Base-by-base conservation (phyloP, 2,113 vertebrate genomes). In the Sturnira hondurensis region DNA sequence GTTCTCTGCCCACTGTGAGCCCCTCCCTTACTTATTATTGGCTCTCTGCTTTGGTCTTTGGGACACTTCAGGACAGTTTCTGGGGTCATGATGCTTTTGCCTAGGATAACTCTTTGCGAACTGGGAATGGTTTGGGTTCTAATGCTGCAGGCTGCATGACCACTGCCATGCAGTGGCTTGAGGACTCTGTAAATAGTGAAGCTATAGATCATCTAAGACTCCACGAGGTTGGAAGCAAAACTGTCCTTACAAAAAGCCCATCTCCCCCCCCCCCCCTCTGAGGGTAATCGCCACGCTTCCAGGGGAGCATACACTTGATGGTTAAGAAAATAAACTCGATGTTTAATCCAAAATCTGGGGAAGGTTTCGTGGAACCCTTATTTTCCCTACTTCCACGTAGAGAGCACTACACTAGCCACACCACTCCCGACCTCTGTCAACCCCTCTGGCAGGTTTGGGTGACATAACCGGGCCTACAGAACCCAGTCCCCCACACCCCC, bases 201-300 rank as follows among this genome's bases (percentile, higher is more conserved):
- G 24, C 12, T 70, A 26, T 10, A 65, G 45, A 85, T 52, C 26
- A 65, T 17, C 68, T 26, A 94, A 90, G 16, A 83, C 22, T 28
- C 86, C 58, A 24, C 36, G 38, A 91, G 47, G 3, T 26, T 76
- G 78, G 26, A 20, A 63, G 10, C 28, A 86, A 83, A 24, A 41
- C 3, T 3, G 13, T n/a, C 41, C 41, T 74, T 20, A 78, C 14
- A 61, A 47, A 73, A 73, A 4, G 9, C 7, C 4, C 4, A 38
- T 19, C 33, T 76, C 3, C 10, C 24, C 16, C 11, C 16, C 33
- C 76, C 3, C 10, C 24, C 16, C 11, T 70, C 41, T 24, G 17
- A 10, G 1, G n/a, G 11, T 1, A 3, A 33, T 19, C 1, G 1
- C 4, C 15, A 24, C 7, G 14, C n/a, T 68, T 43, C 45, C 3